Conservation (phyloP, 2,113 vertebrate species). For the Mugil cephalus region DNA sequence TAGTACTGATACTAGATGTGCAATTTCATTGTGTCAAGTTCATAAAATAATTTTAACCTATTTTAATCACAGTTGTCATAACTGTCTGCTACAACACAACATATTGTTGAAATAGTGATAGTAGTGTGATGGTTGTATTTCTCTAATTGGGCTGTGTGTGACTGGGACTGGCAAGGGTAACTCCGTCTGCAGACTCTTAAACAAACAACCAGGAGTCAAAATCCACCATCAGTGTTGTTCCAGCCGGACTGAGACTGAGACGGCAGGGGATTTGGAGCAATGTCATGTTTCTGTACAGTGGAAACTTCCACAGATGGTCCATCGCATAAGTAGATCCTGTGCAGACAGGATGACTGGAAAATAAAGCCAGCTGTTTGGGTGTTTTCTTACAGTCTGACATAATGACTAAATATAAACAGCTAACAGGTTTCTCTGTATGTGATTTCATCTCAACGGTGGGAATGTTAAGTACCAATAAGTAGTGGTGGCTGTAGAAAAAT, state of each 20-base stretch:
- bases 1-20: too few species aligned
- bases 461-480: conserved; percentile 5
- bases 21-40: too few species aligned
- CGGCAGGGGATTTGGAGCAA: conserved; percentile 9
- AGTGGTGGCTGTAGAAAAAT: background rate
- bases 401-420: background rate
- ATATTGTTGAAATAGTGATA: too few species aligned
- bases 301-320: conserved; percentile 49
- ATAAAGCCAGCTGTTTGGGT: conserved; percentile 4
- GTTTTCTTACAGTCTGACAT: conserved; percentile 22
- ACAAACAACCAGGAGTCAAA: conserved; percentile 49
- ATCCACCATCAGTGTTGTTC: conserved; percentile 51
- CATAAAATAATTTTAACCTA: too few species aligned
- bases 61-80: too few species aligned
- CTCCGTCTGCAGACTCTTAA: conserved; percentile 44
- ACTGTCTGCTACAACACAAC: too few species aligned
- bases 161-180: background rate
- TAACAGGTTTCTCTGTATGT: background rate
- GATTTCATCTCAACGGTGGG: background rate
- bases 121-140: too few species aligned
- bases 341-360: conserved; percentile 14
- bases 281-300: conserved; percentile 9
- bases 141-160: background rate
- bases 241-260: conserved; percentile 47
- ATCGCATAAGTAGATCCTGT: conserved; percentile 2